A percentile compares a stretch with the other conserved stretches of the same genome.
phyloP scores from a whole-genome alignment of 1,140 invertebrate genomes.

The Anoplolepis gracilipes region DNA sequence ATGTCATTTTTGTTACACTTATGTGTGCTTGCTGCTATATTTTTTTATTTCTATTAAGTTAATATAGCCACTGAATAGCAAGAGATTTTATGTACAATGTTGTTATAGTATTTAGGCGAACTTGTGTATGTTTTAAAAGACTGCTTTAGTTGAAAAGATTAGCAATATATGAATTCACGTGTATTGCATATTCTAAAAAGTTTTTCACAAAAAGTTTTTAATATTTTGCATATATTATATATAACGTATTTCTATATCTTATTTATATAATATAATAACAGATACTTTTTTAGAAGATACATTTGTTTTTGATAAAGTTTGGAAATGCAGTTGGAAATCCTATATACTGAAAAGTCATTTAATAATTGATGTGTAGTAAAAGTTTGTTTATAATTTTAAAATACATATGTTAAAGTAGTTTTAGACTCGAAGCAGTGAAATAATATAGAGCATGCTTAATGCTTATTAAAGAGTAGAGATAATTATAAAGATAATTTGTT shows the following conservation, averaged over 20 bases:
- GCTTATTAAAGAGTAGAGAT: slow-evolving; percentile 1
- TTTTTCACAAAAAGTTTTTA: slow-evolving; percentile 12
- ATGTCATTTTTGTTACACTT: slow-evolving; percentile 69
- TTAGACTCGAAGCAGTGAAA: slow-evolving; percentile 20
- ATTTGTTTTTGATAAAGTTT: slow-evolving; percentile 28
- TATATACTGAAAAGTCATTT: background rate
- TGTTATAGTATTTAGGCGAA: slow-evolving; percentile 42
- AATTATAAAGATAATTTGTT: slow-evolving; percentile 28
- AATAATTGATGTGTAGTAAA: background rate
- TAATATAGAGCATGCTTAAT: slow-evolving; percentile 17
- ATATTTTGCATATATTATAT: slow-evolving; percentile 12
- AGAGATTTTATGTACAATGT: slow-evolving; percentile 33
- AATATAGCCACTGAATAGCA: slow-evolving; percentile 48
- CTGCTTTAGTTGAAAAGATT: slow-evolving; percentile 44
- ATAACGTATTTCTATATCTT: background rate
- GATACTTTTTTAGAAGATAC: slow-evolving; percentile 6
- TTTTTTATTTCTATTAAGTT: slow-evolving; percentile 56
- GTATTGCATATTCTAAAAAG: slow-evolving; percentile 23
- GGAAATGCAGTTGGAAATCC: background rate
- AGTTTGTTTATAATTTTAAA: background rate
- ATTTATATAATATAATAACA: slow-evolving; percentile 26
- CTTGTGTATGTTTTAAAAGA: slow-evolving; percentile 41
- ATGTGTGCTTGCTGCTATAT: slow-evolving; percentile 63
- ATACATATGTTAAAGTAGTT: slow-evolving; percentile 49
- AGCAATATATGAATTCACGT: slow-evolving; percentile 50